A percentile compares a stretch with the other conserved stretches of the same genome.
phyloP scores from a whole-genome alignment of 2,888 invertebrate species.

The Patella caerulea region DNA sequence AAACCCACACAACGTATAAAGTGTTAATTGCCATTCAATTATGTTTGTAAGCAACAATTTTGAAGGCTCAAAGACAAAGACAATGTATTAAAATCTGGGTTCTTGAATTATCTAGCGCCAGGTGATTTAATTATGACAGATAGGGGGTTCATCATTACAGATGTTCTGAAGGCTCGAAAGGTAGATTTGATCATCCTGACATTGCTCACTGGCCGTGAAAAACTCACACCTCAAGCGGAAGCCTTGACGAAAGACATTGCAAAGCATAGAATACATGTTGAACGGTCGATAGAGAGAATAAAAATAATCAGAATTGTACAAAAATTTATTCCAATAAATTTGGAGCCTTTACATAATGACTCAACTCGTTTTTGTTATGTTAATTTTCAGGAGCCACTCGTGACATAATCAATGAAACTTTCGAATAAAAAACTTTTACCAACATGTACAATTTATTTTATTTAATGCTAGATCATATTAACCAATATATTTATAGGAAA shows the following conservation, averaged over 20 bases:
- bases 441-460: no score
- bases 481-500: no score
- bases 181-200: slow-evolving; percentile 10
- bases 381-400: background rate
- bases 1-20: slow-evolving; percentile 8
- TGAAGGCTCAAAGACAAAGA: slow-evolving; percentile 5
- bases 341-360: background rate
- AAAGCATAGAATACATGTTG: background rate
- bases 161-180: background rate
- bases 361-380: background rate
- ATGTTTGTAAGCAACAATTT: background rate
- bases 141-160: background rate
- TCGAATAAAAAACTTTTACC: no score
- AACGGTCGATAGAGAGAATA: slow-evolving; percentile 9
- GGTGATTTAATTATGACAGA: background rate
- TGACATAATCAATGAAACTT: background rate
- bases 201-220: background rate
- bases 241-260: slow-evolving; percentile 12
- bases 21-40: slow-evolving; percentile 8
- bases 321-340: background rate
- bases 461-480: no score
- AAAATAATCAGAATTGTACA: slow-evolving; percentile 3
- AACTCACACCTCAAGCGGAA: background rate
- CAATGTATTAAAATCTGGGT: background rate
- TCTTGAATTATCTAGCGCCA: background rate